These are phyloP conservation scores for Platyscapa corneri DNA, from an alignment of 1,140 invertebrate genomes.

Conservation along the genomic window DNA sequence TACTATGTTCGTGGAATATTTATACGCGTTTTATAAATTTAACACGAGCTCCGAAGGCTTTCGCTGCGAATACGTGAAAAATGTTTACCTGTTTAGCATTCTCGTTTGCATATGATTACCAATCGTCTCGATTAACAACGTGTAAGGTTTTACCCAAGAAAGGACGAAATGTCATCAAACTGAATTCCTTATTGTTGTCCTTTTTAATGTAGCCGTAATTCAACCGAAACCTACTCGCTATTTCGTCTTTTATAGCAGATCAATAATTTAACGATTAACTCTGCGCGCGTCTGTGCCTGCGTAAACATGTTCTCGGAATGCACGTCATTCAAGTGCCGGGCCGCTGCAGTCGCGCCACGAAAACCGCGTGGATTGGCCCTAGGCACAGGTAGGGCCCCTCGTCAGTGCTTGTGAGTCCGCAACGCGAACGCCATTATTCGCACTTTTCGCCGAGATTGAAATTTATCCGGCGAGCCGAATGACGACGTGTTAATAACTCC, in stretches of 20 bases:
- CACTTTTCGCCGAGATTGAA: neutral
- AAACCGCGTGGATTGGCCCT: too few relatives aligned
- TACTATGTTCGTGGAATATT: neutral
- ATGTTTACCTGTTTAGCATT: neutral
- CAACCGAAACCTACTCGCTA: neutral
- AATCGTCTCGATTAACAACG: neutral
- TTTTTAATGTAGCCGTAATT: neutral
- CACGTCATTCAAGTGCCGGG: too few relatives aligned
- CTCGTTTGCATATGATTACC: neutral
- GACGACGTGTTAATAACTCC: conserved; percentile 12
- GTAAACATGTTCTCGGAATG: too few relatives aligned
- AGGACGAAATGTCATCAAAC: neutral
- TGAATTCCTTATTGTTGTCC: neutral
- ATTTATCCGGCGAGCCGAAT: neutral
- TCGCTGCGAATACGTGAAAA: neutral
- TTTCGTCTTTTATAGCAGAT: neutral
- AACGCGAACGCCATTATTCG: neutral
- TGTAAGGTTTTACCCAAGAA: neutral
- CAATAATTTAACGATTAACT: neutral
- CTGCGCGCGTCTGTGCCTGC: too few relatives aligned
- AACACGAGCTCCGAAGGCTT: neutral
- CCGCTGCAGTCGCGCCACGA: too few relatives aligned
- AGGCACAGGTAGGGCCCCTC: too few relatives aligned
- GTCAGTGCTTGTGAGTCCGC: too few relatives aligned
- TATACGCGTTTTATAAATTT: neutral